Conservation (phyloP, 2,113 vertebrate species). For the Pagrus major region DNA sequence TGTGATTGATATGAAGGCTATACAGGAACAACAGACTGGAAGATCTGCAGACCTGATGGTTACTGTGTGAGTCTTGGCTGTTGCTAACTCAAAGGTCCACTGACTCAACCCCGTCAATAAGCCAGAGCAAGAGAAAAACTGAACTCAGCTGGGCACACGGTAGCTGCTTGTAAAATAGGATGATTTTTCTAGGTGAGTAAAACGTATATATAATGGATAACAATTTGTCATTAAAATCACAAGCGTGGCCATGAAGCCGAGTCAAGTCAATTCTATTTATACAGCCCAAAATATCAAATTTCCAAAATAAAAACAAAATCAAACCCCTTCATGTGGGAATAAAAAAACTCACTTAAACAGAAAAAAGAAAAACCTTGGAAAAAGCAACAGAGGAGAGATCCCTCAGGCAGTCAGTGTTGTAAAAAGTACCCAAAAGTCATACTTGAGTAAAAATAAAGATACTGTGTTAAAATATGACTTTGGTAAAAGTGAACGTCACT, state of each 20-base stretch:
- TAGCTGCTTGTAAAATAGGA: neutral
- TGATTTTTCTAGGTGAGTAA: neutral
- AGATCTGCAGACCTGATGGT: constrained; percentile 19
- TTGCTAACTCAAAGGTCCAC: constrained; percentile 25
- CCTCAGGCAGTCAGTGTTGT: too few relatives aligned
- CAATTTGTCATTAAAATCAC: neutral
- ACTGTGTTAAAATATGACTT: too few relatives aligned
- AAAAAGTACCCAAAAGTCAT: too few relatives aligned
- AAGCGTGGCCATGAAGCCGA: neutral
- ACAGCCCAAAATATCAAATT: neutral
- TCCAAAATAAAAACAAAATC: neutral
- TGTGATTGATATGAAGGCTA: constrained; percentile 39
- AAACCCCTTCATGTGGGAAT: neutral
- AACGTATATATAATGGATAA: neutral
- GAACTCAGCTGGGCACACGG: neutral
- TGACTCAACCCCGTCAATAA: constrained; percentile 20
- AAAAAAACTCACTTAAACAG: neutral
- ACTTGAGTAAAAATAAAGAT: too few relatives aligned
- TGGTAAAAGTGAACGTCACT: too few relatives aligned
- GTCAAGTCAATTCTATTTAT: neutral
- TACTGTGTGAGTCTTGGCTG: constrained; percentile 29
- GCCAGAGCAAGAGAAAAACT: constrained; percentile 14
- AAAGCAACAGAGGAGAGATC: neutral
- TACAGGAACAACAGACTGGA: constrained; percentile 10
- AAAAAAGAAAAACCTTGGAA: neutral